phyloP scores from a whole-genome alignment of 2,888 invertebrate genomes.

The Drosophila longiperda region DNA sequence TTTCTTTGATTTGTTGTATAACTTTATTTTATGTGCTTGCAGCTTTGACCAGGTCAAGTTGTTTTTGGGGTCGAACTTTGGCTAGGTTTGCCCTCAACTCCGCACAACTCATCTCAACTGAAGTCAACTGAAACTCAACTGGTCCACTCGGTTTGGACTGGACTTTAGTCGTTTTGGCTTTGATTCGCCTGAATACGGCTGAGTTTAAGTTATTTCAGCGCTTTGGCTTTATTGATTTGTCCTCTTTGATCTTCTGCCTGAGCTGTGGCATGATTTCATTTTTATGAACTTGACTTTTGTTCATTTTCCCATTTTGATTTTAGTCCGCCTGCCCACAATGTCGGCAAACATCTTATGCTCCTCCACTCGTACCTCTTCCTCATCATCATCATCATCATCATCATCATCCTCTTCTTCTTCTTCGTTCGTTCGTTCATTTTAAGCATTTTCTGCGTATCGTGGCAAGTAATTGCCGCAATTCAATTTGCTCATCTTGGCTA shows the following conservation, averaged over 20 bases:
- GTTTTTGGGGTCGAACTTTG: conserved; percentile 71
- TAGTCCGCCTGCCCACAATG: conserved; percentile 8
- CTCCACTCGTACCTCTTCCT: conserved; percentile 8
- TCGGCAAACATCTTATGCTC: conserved; percentile 17
- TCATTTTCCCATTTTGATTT: conserved; percentile 60
- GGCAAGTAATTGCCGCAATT: conserved; percentile 79
- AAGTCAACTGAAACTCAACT: conserved; percentile 5
- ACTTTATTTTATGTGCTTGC: conserved; percentile 79
- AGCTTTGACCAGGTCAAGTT: conserved; percentile 83
- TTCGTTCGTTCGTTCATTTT: conserved; percentile 1
- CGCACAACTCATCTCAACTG: conserved; percentile 5
- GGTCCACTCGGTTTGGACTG: conserved; percentile 7
- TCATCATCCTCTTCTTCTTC: conserved; percentile 4
- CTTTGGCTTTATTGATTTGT: conserved; percentile 80
- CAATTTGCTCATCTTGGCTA: conserved; percentile 76
- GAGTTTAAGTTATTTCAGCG: conserved; percentile 15
- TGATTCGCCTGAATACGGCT: conserved; percentile 44
- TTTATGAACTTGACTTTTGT: conserved; percentile 78
- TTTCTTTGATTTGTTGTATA: conserved; percentile 65
- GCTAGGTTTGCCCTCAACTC: conserved; percentile 38
- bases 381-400: conserved; percentile 7
- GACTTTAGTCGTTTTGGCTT: background rate
- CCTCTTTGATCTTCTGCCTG: conserved; percentile 80
- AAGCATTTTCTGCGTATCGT: conserved; percentile 75
- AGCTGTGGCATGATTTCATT: conserved; percentile 81